phyloP scores from a whole-genome alignment of 2,113 vertebrate genomes.

The Maccullochella peelii region DNA sequence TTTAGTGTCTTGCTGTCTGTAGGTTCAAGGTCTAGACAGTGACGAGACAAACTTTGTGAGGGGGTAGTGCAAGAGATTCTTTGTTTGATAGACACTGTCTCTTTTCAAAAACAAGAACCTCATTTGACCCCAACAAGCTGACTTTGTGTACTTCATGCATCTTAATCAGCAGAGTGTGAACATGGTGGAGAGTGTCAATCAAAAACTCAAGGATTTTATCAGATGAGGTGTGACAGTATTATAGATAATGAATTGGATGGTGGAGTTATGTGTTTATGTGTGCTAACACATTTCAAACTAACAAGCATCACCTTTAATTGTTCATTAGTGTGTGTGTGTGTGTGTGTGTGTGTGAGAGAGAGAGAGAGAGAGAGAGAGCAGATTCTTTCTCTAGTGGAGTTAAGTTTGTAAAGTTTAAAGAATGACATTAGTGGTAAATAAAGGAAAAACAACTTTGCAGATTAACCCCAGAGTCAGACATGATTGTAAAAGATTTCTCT shows the following conservation, averaged over 20 bases:
- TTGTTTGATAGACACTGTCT: neutral
- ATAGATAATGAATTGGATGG: conserved; percentile 22
- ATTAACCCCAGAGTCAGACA: conserved; percentile 6
- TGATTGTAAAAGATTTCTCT: neutral
- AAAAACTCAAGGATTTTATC: conserved; percentile 35
- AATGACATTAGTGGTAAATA: conserved; percentile 3
- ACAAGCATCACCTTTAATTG: conserved; percentile 22
- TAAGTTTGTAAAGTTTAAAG: neutral
- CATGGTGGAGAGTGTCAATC: conserved; percentile 22
- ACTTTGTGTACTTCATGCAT: conserved; percentile 4
- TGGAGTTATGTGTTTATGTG: neutral
- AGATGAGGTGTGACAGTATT: conserved; percentile 7
- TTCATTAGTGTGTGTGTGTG: neutral
- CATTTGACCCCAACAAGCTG: conserved; percentile 15
- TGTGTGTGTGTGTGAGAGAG: neutral
- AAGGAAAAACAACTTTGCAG: neutral
- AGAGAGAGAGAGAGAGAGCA: neutral
- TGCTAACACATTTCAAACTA: conserved; percentile 14
- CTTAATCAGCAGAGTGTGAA: conserved; percentile 24
- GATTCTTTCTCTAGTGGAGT: neutral
- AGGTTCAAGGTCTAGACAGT: neutral
- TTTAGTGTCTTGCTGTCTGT: neutral
- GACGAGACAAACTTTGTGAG: neutral
- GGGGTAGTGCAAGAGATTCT: neutral
- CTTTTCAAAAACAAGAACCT: conserved; percentile 7